Evolutionary conservation across 1,140 invertebrate genomes (phyloP).

Genomic region (Sminthurides bifidus): DNA sequence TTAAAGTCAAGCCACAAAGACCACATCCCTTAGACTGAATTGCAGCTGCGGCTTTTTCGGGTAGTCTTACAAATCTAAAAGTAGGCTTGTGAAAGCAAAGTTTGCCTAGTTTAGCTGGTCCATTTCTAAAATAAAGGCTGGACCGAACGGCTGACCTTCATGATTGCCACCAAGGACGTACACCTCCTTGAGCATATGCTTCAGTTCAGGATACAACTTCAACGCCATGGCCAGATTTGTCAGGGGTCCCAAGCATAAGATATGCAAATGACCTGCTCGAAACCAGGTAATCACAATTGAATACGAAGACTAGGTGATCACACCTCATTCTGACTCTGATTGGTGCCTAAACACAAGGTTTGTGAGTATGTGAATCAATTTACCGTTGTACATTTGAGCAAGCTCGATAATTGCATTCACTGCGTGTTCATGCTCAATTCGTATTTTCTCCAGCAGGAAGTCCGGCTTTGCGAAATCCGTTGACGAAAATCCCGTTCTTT

Average conservation of each 20-base stretch:
- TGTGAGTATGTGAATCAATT: neutral
- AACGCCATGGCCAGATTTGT: conserved; percentile 64
- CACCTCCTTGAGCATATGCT: conserved; percentile 47
- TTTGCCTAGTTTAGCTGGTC: neutral
- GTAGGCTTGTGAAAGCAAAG: no score
- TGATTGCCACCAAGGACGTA: conserved; percentile 67
- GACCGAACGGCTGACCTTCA: conserved; percentile 40
- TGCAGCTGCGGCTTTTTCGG: neutral
- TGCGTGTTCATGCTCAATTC: conserved; percentile 36
- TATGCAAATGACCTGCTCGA: conserved; percentile 40
- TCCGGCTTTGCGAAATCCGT: conserved; percentile 51
- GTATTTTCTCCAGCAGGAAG: conserved; percentile 20
- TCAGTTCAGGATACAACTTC: conserved; percentile 52
- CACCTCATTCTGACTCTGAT: neutral
- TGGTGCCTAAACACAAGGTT: neutral
- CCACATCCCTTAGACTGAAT: neutral
- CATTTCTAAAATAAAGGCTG: neutral
- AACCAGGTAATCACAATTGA: neutral
- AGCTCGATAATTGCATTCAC: conserved; percentile 41
- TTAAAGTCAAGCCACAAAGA: neutral
- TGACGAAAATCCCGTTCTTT: no score
- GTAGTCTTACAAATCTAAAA: no score
- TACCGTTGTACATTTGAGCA: conserved; percentile 40
- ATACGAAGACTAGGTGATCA: neutral
- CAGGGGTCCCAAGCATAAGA: conserved; percentile 57